Base-by-base conservation (phyloP, 2,888 invertebrate species). In the Ectemnius lituratus region DNA sequence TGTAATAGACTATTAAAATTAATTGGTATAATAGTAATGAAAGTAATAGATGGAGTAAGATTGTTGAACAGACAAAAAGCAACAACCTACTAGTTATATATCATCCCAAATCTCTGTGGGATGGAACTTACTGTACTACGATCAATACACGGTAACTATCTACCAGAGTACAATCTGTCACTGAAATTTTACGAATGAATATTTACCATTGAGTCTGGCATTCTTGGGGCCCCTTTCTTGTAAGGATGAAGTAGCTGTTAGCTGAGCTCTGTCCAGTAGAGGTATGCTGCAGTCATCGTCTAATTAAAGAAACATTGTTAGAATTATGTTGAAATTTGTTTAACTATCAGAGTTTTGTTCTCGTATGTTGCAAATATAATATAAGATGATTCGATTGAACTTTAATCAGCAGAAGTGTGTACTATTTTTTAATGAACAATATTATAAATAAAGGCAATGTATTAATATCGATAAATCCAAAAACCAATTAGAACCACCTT, bases 191-290 rank as follows among this genome's bases (percentile, higher is more conserved):
- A 11, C 20, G n/a, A 23, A 16, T 49, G n/a, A 28, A 47, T 66
- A 49, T 45, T 74, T 94, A 97, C 97, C 97, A 93, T 97, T 94
- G 85, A 97, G 92, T 87, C 94, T 93, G 49, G 97, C 97, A 93
- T 97, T 96, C 76, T 95, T 94, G n/a, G 97, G 95, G 73, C 96
- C 97, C 89, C 97, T 93, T 84, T 96, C 96, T 63, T 94, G 93
- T 73, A 97, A 92, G 82, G 94, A 95, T 18, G 97, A 96, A 57
- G 97, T 97, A 37, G 97, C 97, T 76, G 93, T 94, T 79, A 97
- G 91, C 75, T 93, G 94, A 76, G 97, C 94, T 85, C 91, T 93
- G 20, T 95, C 94, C 88, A 97, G 92, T 72, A 97, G 92, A 11
- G 97, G 95, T 85, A 94, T 93, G 90, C 95, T 96, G 91, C 97